Base-by-base conservation (phyloP, 2,113 vertebrate species). In the Dendropsophus ebraccatus region DNA sequence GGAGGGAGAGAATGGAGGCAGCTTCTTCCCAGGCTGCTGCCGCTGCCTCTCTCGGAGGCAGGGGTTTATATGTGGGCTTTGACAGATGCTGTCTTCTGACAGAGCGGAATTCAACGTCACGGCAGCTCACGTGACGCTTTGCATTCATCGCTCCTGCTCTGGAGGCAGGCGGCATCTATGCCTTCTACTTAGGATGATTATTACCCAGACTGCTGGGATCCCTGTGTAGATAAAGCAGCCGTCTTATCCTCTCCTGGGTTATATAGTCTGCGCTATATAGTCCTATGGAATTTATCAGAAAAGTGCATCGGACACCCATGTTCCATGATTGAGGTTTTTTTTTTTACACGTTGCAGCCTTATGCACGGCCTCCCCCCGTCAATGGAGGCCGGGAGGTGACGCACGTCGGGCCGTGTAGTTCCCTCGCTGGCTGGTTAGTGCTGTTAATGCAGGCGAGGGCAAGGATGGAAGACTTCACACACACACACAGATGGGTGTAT, bases 61-160 rank as follows among this genome's bases (percentile, higher is more conserved):
- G 94, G 94, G 93, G 91, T 94, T 93, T 93, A 93, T 94, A 93
- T 95, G 93, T 94, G 95, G 93, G 88, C 92, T 96, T 92, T 95
- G 94, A 95, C 95, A 94, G 94, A 95, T 95, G 94, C 94, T 92
- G 92, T 93, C 94, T 94, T 93, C 94, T 94, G 94, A 95, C 93
- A 93, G 94, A 95, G 94, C 95, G 93, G 93, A 95, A 94, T 94
- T 94, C 87, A 91, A 95, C 94, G 95, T 96, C 95, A 95, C 86
- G 92, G 94, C 93, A 78, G 90, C 93, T 93, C 95, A 96, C 94
- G 94, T 96, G 95, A 96, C 92, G 8, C 92, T 93, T 93, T 93
- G 95, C 94, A 93, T 94, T 95, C 93, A 93, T 94, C 93, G 92
- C 92, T 91, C 91, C 93, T 91, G 91, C 93, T 86, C 88, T 89